Conservation (phyloP, 2,888 invertebrate species). For the Geotrupes spiniger region DNA sequence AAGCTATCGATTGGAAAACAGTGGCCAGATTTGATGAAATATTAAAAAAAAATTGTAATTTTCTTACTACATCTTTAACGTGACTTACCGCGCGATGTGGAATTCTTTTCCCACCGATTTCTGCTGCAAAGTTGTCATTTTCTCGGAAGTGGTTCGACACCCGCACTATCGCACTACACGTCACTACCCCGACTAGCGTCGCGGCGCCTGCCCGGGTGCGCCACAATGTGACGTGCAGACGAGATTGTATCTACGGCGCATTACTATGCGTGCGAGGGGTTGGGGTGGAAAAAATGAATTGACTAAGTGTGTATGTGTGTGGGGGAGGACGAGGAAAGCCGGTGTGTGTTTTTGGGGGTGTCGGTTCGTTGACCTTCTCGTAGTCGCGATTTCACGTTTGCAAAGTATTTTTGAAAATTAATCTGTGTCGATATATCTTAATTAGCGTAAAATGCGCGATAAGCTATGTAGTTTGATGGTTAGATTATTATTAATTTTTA, state of each 20-base stretch:
- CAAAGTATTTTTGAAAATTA: no score
- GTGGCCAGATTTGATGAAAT: no score
- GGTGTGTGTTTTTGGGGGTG: constrained; percentile 4
- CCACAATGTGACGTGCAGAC: constrained; percentile 3
- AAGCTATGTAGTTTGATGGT: no score
- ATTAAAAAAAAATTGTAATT: no score
- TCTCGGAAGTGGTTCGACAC: neutral
- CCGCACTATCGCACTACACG: constrained; percentile 2
- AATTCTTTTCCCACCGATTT: constrained; percentile 1
- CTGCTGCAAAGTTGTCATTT: constrained; percentile 4
- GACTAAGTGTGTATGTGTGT: neutral
- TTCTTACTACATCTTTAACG: no score
- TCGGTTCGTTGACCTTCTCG: neutral
- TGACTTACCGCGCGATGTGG: neutral
- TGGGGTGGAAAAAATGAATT: constrained; percentile 3
- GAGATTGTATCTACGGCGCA: constrained; percentile 3
- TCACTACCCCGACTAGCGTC: constrained; percentile 5
- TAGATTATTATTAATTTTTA: no score
- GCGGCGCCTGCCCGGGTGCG: constrained; percentile 6
- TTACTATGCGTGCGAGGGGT: constrained; percentile 6
- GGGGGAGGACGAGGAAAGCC: no score
- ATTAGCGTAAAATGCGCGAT: no score
- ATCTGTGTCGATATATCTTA: no score
- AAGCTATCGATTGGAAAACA: no score
- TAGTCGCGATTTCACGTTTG: no score